Evolutionary conservation across 2,797 vertebrate species (phyloP).

Genomic region (Galagoides demidoff): DNA sequence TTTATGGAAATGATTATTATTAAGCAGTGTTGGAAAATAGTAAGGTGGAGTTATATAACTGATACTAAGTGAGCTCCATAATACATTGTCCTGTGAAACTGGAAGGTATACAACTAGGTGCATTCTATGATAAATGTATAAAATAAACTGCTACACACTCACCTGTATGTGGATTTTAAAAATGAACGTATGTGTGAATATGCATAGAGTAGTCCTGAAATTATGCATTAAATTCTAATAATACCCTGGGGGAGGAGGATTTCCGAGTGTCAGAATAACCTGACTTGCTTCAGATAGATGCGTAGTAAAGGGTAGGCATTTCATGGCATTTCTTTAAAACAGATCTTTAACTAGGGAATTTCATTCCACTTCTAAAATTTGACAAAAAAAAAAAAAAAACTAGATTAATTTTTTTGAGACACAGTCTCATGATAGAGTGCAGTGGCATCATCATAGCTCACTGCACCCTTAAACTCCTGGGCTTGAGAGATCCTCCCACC

Average conservation of each 20-base stretch:
- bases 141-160: neutral
- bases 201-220: neutral
- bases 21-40: neutral
- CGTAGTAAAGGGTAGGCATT: neutral
- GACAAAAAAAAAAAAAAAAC: neutral
- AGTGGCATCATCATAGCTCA: neutral
- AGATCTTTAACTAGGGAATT: neutral
- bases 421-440: neutral
- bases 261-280: neutral
- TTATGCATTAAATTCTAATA: neutral
- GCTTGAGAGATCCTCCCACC: neutral
- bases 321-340: neutral
- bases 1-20: constrained; percentile 42
- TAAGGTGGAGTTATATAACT: constrained; percentile 23
- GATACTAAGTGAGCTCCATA: neutral
- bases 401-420: neutral
- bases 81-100: neutral
- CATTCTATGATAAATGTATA: neutral
- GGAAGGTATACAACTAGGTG: neutral
- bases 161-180: neutral
- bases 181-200: neutral
- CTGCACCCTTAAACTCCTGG: neutral
- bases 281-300: neutral
- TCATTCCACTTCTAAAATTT: neutral
- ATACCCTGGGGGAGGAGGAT: neutral